Evolutionary conservation across 2,888 invertebrate genomes (phyloP), one percentile per base, ranked within the genome.

Genomic region (Caradrina clavipalpis): DNA sequence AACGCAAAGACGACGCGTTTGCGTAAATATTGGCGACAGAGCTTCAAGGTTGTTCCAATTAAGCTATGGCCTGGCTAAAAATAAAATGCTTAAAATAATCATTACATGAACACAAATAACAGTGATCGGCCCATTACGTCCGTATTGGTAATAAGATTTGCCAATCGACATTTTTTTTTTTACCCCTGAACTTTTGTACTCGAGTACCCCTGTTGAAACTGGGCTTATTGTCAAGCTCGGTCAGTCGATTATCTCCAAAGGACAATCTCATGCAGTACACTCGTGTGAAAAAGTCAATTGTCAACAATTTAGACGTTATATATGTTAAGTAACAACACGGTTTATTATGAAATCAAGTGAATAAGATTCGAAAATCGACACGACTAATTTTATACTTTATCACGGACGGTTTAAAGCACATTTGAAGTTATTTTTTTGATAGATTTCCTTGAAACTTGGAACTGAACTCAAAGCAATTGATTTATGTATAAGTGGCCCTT

Each of bases 21-120:
- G 86, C 89, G 90, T 90, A 90, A 92, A 92, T 89, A 92, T 92
- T 91, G 86, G 91, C 90, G 91, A 90, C 91, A 87, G 85, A 78
- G 69, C 57, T 59, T 87, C 92, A 91, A 92, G 92, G 93, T 76
- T 91, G 90, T 89, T 86, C 88, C 86, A 90, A 89, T 91, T 90
- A 87, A 86, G 75, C 82, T 84, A 81, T 81, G 72, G 80, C 67
- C 72, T 69, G 51, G 69, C 81, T 81, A 81, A 86, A 86, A 81
- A 87, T 86, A 87, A 84, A 84, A 83, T 76, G 61, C 74, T 74
- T 74, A 81, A 77, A 81, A 83, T 82, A 81, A 83, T 80, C 78
- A 80, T 81, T 84, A 83, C 68, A 73, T 31, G 72, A 76, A 64
- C 63, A 78, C 64, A 68, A 68, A 82, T 63, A 78, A 81, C 57